Evolutionary conservation across 2,888 invertebrate genomes (phyloP).

Genomic region (Pherbina coryleti): DNA sequence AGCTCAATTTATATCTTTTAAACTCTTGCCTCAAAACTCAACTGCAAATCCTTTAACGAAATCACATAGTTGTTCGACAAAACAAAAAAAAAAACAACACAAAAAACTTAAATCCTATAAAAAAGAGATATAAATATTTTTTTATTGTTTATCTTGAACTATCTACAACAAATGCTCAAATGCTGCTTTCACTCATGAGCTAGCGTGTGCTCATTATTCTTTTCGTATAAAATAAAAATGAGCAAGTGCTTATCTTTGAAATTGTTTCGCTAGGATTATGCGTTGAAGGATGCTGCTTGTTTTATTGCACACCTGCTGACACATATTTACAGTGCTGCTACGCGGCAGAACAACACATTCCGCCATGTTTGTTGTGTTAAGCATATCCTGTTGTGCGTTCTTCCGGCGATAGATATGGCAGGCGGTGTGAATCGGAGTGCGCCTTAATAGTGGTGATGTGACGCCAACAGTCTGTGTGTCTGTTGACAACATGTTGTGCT

Average conservation of each 20-base stretch:
- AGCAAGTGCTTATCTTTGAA: slow-evolving; percentile 1
- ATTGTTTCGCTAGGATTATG: not conserved
- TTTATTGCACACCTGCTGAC: slow-evolving; percentile 12
- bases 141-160: too few species aligned
- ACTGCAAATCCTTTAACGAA: too few species aligned
- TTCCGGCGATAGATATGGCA: not conserved
- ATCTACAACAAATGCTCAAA: too few species aligned
- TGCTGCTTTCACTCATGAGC: not conserved
- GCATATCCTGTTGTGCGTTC: slow-evolving; percentile 20
- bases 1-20: too few species aligned
- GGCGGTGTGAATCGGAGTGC: not conserved
- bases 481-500: not conserved
- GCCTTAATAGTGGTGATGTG: not conserved
- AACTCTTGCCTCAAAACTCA: too few species aligned
- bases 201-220: not conserved
- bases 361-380: slow-evolving; percentile 15
- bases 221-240: not conserved
- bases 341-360: not conserved
- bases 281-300: not conserved
- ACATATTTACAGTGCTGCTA: not conserved
- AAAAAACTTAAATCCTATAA: too few species aligned
- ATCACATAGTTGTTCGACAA: too few species aligned
- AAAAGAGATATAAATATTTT: too few species aligned
- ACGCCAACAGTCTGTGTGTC: not conserved
- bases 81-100: too few species aligned